These are phyloP conservation scores for Erythrocercus mccallii DNA, from an alignment of 2,113 vertebrate species.

Conservation along the genomic window DNA sequence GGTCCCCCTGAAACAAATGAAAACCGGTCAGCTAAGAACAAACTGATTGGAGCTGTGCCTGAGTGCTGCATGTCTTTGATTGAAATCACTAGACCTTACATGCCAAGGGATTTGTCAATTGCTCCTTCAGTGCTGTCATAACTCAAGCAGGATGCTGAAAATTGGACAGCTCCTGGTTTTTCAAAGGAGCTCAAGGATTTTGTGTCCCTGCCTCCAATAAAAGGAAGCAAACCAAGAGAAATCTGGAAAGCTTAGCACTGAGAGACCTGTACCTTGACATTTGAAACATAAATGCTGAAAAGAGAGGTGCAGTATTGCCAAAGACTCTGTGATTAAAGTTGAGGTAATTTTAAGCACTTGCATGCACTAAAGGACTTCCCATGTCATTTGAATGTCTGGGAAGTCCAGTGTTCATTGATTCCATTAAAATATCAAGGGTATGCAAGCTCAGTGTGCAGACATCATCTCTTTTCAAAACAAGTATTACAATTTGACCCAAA, in stretches of 20 bases:
- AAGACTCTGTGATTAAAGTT: neutral
- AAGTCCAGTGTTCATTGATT: neutral
- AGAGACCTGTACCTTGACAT: neutral
- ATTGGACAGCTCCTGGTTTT: neutral
- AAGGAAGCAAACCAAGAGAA: neutral
- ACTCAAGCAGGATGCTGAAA: neutral
- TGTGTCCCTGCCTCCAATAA: neutral
- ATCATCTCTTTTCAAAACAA: neutral
- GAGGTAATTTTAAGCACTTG: neutral
- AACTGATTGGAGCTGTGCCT: neutral
- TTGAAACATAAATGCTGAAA: neutral
- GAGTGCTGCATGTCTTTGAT: neutral
- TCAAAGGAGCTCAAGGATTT: neutral
- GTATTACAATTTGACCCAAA: neutral
- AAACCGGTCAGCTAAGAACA: neutral
- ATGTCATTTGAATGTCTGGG: neutral
- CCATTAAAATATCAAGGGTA: neutral
- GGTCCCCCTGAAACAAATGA: neutral
- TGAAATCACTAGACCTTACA: slow-evolving; percentile 2
- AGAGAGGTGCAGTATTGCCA: neutral
- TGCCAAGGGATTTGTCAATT: slow-evolving; percentile 1
- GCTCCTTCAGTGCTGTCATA: neutral
- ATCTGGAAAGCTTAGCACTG: neutral
- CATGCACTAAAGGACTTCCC: neutral
- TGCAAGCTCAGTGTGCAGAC: neutral